A percentile compares a stretch with the other conserved stretches of the same genome.
These are phyloP conservation scores for Caloenas nicobarica DNA, from an alignment of 2,113 vertebrate species.

Conservation along the genomic window DNA sequence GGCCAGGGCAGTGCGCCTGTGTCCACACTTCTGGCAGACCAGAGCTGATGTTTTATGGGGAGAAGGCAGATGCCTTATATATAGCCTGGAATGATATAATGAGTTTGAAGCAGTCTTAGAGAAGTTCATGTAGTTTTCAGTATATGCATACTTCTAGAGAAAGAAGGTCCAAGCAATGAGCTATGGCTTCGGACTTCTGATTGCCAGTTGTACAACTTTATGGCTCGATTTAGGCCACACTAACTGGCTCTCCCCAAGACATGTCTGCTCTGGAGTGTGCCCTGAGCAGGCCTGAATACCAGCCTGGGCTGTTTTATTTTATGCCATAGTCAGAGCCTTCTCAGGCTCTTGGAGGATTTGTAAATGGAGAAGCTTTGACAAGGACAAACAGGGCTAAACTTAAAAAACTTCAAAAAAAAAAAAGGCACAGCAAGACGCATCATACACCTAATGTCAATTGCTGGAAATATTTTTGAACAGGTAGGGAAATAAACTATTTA, in stretches of 20 bases:
- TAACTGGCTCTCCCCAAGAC: not conserved
- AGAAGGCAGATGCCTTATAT: not conserved
- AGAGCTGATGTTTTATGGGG: not conserved
- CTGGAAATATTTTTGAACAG: not conserved
- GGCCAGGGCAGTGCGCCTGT: rapidly evolving
- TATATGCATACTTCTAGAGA: not conserved
- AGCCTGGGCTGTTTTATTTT: not conserved
- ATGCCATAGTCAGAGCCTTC: not conserved
- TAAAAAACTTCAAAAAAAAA: not conserved
- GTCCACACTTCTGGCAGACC: not conserved
- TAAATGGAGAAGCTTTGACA: not conserved
- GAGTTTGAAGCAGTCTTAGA: not conserved
- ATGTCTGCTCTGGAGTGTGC: not conserved
- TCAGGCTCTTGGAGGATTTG: not conserved
- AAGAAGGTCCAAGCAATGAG: not conserved
- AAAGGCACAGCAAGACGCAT: not conserved
- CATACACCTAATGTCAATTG: not conserved
- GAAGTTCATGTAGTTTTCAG: not conserved
- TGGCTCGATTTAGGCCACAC: not conserved
- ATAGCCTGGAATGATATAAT: not conserved
- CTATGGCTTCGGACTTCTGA: not conserved
- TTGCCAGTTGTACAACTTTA: not conserved
- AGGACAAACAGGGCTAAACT: not conserved
- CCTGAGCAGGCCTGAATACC: not conserved
- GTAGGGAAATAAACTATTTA: not conserved